phyloP scores from a whole-genome alignment of 2,888 invertebrate species.

The Adela reaumurella region DNA sequence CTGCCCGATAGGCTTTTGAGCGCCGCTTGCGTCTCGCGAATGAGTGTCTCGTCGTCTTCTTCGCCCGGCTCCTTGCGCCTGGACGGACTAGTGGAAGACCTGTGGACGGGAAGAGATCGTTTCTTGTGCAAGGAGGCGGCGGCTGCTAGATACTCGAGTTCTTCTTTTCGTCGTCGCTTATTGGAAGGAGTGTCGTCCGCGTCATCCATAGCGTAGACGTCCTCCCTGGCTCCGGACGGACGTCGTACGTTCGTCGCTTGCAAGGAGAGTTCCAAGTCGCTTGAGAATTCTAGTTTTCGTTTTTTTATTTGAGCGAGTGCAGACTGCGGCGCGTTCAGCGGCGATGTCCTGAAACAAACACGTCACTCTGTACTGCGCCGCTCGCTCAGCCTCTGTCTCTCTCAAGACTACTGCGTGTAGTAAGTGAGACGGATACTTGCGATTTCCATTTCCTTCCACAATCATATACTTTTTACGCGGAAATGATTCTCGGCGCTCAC shows the following conservation, averaged over 20 bases:
- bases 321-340: conserved; percentile 53
- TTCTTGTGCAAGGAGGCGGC: conserved; percentile 57
- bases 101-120: conserved; percentile 28
- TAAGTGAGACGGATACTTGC: conserved; percentile 31
- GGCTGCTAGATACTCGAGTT: conserved; percentile 25
- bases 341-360: conserved; percentile 49
- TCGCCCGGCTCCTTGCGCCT: conserved; percentile 35
- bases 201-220: conserved; percentile 10
- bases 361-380: conserved; percentile 15
- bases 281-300: conserved; percentile 63
- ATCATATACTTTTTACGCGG: conserved; percentile 56
- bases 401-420: neutral
- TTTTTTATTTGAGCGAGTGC: conserved; percentile 66
- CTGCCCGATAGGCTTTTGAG: conserved; percentile 82
- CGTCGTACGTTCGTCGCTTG: conserved; percentile 32
- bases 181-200: conserved; percentile 22
- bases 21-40: conserved; percentile 85
- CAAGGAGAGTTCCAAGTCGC: conserved; percentile 42
- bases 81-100: conserved; percentile 21
- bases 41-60: conserved; percentile 78
- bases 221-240: conserved; percentile 22
- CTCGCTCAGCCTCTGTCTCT: conserved; percentile 5
- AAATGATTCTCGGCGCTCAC: conserved; percentile 57
- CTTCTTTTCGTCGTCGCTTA: conserved; percentile 44
- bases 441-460: conserved; percentile 55